Evolutionary conservation across 2,113 vertebrate species (phyloP), one percentile per base, ranked within the genome.

Genomic region (Grus americana): DNA sequence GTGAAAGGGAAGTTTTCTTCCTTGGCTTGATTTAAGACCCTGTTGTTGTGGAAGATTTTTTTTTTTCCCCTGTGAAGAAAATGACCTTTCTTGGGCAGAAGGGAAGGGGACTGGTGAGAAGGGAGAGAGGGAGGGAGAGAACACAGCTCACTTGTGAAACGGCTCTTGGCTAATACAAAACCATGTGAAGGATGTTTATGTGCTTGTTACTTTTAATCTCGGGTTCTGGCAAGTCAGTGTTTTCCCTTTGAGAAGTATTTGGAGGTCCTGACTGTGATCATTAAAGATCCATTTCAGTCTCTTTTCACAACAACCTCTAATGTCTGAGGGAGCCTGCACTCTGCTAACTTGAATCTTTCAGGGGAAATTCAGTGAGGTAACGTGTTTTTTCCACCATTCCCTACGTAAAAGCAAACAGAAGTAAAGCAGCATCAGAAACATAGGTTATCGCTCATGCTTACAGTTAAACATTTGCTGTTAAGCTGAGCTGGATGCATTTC

Each of bases 61-160:
- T 42, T 38, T 36, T 49, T 50, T 42, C 12, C 34, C 57, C 44
- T 90, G 58, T 86, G 86, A 94, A 95, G 93, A 96, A 97, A 96
- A 97, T 95, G 46, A 92, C 90, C 95, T 97, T 97, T 97, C 96
- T 97, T 97, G 93, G 95, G 90, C 96, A 96, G 79, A 34, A 84
- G 79, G 66, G 62, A 94, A 73, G 42, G 66, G n/a, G 46, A 79
- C 36, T 73, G 84, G 67, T 5, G 3, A 93, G 42, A 62, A 66
- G 36, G 58, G 44, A 93, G 58, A 30, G 66, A 81, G 46, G 24
- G 74, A 86, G 47, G 30, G 66, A 87, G 38, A 55, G 67, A 86
- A 38, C 68, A 72, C 44, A 86, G 49, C 76, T 79, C 9, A 1
- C 90, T 89, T 88, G 83, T 95, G 89, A 93, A 95, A 97, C 1